A percentile compares a stretch with the other conserved stretches of the same genome.
Conservation (phyloP, 2,797 vertebrate species). For the Thaleichthys pacificus region DNA sequence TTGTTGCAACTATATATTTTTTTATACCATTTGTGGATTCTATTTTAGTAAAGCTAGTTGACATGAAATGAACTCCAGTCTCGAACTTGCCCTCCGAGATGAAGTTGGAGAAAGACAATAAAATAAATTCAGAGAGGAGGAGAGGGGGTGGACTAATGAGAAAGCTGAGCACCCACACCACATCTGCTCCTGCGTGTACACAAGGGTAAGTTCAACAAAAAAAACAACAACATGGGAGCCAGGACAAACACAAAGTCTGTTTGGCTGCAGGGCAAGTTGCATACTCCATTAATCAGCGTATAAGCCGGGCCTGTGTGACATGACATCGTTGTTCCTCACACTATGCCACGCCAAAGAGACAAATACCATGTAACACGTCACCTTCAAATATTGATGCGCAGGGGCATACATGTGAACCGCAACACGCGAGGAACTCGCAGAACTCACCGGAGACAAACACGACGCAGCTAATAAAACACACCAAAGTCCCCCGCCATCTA, state of each 20-base stretch:
- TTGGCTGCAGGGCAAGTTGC: constrained; percentile 13
- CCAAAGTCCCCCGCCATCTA: constrained; percentile 1
- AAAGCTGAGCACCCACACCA: constrained; percentile 2
- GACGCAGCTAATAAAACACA: not conserved
- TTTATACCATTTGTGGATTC: not conserved
- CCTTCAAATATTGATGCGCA: constrained; percentile 15
- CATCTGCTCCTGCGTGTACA: constrained; percentile 8
- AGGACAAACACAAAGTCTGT: constrained; percentile 9
- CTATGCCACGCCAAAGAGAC: too few species aligned
- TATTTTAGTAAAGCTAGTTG: not conserved
- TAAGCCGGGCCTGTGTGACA: not conserved
- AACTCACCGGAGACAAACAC: not conserved
- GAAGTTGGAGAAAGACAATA: not conserved
- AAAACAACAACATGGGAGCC: not conserved
- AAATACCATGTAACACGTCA: not conserved
- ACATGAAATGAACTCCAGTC: not conserved
- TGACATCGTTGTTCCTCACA: not conserved
- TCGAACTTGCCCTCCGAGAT: not conserved
- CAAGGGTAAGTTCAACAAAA: not conserved
- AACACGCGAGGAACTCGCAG: not conserved
- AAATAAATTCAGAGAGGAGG: not conserved
- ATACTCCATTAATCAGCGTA: constrained; percentile 8
- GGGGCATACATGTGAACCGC: not conserved
- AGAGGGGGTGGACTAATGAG: constrained; percentile 1
- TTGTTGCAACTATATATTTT: not conserved